phyloP scores from a whole-genome alignment of 64 coral and sea anemone genomes.

The Trachythela sp. region DNA sequence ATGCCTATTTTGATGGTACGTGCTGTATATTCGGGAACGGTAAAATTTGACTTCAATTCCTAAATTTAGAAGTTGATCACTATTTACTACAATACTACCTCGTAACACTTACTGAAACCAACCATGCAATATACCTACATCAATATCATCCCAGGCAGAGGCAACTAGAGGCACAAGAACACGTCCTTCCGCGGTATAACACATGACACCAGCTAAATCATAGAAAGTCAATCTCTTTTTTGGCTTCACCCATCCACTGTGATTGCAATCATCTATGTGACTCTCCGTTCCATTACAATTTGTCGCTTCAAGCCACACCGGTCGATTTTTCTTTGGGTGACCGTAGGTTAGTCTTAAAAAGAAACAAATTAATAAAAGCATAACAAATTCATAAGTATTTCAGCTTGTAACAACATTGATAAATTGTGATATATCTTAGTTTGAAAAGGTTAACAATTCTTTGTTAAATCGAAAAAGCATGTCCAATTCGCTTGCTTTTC shows the following conservation, averaged over 20 bases:
- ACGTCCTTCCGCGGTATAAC: not conserved
- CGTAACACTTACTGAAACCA: too few species aligned
- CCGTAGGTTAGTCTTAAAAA: not conserved
- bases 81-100: too few species aligned
- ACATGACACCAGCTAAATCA: not conserved
- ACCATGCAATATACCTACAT: not conserved
- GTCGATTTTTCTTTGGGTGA: not conserved
- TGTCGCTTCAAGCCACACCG: not conserved
- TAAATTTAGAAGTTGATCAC: too few species aligned
- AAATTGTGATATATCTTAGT: too few species aligned
- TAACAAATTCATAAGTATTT: not conserved
- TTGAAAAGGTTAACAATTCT: too few species aligned
- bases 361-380: not conserved
- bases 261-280: not conserved
- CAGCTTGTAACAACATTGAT: too few species aligned
- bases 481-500: too few species aligned
- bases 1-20: too few species aligned
- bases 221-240: not conserved
- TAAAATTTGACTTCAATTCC: too few species aligned
- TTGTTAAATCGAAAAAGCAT: too few species aligned
- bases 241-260: not conserved
- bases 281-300: not conserved
- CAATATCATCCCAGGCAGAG: not conserved
- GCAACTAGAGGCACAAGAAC: not conserved
- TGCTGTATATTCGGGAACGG: too few species aligned